phyloP scores from a whole-genome alignment of 2,797 vertebrate genomes.

The Lepilemur septentrionalis region DNA sequence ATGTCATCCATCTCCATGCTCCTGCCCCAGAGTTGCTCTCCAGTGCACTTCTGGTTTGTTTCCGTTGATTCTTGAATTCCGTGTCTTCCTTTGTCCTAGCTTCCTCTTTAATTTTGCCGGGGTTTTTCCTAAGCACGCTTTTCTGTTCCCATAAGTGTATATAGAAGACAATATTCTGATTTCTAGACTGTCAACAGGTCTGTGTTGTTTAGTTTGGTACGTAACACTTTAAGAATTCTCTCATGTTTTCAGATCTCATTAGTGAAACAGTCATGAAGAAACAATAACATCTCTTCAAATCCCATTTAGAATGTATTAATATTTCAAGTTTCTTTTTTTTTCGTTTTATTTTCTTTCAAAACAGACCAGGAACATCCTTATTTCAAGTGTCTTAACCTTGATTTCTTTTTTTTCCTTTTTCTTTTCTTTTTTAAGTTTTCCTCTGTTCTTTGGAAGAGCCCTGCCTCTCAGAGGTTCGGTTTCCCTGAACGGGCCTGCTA shows the following conservation, averaged over 20 bases:
- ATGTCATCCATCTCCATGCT: not conserved
- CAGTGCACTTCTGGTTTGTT: not conserved
- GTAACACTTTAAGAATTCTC: not conserved
- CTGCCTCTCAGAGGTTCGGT: not conserved
- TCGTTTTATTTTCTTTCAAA: not conserved
- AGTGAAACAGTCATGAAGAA: not conserved
- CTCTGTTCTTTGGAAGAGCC: not conserved
- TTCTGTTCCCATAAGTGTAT: not conserved
- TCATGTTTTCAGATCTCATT: not conserved
- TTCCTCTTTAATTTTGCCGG: not conserved
- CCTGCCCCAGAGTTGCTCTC: not conserved
- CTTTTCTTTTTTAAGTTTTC: not conserved
- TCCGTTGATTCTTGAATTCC: not conserved
- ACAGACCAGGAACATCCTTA: too few species aligned
- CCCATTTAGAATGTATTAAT: not conserved
- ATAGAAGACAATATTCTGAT: not conserved
- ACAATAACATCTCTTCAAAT: not conserved
- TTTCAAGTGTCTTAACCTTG: not conserved
- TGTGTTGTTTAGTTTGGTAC: not conserved
- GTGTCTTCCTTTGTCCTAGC: not conserved
- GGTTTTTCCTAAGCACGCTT: not conserved
- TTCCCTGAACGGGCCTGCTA: fast-evolving
- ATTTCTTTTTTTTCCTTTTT: not conserved
- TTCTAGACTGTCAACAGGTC: not conserved
- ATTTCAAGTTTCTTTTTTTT: not conserved